Evolutionary conservation across 2,888 invertebrate species (phyloP).

Genomic region (Pseudococcus jackbeardsleyi): DNA sequence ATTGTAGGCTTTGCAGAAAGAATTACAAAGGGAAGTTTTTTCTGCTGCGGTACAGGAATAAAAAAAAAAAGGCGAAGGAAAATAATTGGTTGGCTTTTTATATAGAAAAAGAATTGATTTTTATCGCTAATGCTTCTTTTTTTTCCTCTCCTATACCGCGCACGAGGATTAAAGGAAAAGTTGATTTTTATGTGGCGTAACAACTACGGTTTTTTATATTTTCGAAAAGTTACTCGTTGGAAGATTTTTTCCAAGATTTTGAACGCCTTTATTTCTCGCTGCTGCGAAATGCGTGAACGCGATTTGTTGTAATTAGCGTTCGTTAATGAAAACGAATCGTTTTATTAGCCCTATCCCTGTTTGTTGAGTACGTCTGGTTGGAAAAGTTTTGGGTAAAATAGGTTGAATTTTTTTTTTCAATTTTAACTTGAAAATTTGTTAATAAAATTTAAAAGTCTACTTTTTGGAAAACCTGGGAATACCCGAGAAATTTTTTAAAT

Average conservation of each 20-base stretch:
- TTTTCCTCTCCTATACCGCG: not conserved
- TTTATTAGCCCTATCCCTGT: not conserved
- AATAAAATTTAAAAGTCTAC: no score
- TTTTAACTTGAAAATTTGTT: no score
- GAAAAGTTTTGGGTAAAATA: no score
- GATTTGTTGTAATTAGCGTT: slow-evolving; percentile 7
- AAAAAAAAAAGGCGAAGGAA: not conserved
- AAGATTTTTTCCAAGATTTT: not conserved
- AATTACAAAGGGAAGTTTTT: slow-evolving; percentile 12
- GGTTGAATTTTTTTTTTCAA: no score
- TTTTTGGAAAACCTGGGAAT: no score
- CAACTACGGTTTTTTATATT: not conserved
- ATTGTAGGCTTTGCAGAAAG: not conserved
- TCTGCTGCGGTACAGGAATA: not conserved
- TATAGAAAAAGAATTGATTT: slow-evolving; percentile 16
- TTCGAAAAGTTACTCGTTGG: not conserved
- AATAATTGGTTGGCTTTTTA: slow-evolving; percentile 36
- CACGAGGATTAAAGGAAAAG: slow-evolving; percentile 17
- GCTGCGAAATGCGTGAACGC: not conserved
- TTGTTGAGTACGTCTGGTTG: no score
- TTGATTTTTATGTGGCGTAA: slow-evolving; percentile 21
- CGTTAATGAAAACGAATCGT: slow-evolving; percentile 12
- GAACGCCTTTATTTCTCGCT: not conserved
- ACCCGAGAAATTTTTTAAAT: no score
- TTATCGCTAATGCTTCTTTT: slow-evolving; percentile 31